phyloP scores from a whole-genome alignment of 1,140 invertebrate species.

The Hylaeus volcanicus region DNA sequence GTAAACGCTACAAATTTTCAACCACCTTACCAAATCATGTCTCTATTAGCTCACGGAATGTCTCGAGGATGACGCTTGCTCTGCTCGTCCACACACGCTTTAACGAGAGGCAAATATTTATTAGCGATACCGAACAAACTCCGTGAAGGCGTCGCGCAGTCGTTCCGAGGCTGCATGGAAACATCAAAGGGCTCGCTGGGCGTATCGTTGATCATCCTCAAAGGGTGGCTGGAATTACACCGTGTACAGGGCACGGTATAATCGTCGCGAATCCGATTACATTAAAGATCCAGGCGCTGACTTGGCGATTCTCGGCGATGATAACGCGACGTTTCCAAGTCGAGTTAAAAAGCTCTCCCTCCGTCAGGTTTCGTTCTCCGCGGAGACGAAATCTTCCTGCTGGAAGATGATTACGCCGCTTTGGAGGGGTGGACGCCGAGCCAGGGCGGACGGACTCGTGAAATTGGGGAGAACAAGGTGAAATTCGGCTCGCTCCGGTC shows the following conservation, averaged over 20 bases:
- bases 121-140: neutral
- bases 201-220: slow-evolving; percentile 31
- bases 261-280: slow-evolving; percentile 44
- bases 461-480: slow-evolving; percentile 69
- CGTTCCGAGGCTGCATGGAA: neutral
- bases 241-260: slow-evolving; percentile 18
- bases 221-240: neutral
- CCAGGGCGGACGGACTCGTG: slow-evolving; percentile 38
- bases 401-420: slow-evolving; percentile 23
- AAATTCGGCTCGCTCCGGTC: slow-evolving; percentile 67
- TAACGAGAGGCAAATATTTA: slow-evolving; percentile 40
- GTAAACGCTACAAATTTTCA: too few relatives aligned
- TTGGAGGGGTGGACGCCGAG: neutral
- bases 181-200: slow-evolving; percentile 13
- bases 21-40: too few relatives aligned
- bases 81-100: neutral
- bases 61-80: too few relatives aligned
- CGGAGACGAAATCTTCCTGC: neutral
- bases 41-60: too few relatives aligned
- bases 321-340: neutral
- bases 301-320: slow-evolving; percentile 29
- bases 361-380: neutral
- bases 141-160: neutral
- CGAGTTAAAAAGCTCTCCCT: slow-evolving; percentile 16
- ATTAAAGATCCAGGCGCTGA: slow-evolving; percentile 29